Evolutionary conservation across 2,888 invertebrate genomes (phyloP).

Genomic region (Druceiella hillmani): DNA sequence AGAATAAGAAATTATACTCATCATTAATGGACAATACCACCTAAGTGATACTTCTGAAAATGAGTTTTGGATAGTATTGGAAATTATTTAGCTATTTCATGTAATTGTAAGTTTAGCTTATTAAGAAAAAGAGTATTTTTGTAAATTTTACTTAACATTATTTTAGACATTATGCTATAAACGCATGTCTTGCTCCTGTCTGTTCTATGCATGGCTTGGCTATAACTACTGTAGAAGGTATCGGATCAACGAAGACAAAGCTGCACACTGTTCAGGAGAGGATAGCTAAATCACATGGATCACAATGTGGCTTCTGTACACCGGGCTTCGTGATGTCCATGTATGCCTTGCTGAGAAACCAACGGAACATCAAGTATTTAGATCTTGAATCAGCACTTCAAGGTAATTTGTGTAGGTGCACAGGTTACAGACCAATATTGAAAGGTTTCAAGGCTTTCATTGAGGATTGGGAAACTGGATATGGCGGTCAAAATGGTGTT

Average conservation of each 20-base stretch:
- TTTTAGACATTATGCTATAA: slow-evolving; percentile 74
- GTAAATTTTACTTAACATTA: no score
- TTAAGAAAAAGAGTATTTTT: no score
- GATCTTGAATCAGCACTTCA: slow-evolving; percentile 72
- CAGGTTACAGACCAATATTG: slow-evolving; percentile 81
- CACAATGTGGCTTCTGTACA: slow-evolving; percentile 86
- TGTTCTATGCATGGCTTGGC: slow-evolving; percentile 76
- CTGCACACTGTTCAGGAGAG: slow-evolving; percentile 78
- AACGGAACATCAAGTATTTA: slow-evolving; percentile 40
- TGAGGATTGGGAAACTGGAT: slow-evolving; percentile 59
- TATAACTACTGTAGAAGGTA: slow-evolving; percentile 83
- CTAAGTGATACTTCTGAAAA: no score
- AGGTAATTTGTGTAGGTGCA: slow-evolving; percentile 78
- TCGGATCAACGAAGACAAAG: slow-evolving; percentile 67
- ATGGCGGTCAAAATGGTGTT: slow-evolving; percentile 29
- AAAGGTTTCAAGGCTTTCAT: slow-evolving; percentile 76
- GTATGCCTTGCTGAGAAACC: slow-evolving; percentile 69
- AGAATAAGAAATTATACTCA: no score
- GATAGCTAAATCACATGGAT: slow-evolving; percentile 78
- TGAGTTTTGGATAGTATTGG: no score
- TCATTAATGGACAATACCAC: no score
- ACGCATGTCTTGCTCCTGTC: slow-evolving; percentile 77
- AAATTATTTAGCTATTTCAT: no score
- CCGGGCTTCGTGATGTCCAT: slow-evolving; percentile 92
- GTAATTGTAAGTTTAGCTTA: no score